Evolutionary conservation across 2,888 invertebrate genomes (phyloP).

Genomic region (Aleiodes alternator): DNA sequence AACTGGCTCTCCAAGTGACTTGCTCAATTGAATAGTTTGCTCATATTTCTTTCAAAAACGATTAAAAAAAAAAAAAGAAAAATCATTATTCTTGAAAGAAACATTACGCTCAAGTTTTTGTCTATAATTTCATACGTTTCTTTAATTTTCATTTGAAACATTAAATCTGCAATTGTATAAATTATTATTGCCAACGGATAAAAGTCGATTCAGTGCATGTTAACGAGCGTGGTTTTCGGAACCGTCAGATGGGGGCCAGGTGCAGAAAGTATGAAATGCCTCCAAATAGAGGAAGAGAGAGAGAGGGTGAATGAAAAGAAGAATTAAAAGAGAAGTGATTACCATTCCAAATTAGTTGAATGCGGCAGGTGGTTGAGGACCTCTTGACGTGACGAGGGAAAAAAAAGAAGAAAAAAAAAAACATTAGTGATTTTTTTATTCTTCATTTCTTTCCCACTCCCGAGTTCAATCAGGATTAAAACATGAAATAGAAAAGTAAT

Average conservation of each 20-base stretch:
- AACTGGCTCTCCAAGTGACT: conserved; percentile 3
- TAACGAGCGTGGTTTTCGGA: conserved; percentile 21
- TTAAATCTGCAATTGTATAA: conserved; percentile 9
- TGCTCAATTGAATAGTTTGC: conserved; percentile 31
- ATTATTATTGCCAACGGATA: conserved; percentile 23
- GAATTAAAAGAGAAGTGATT: conserved; percentile 46
- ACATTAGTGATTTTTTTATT: not conserved
- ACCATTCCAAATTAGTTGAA: conserved; percentile 54
- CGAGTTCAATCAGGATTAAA: conserved; percentile 33
- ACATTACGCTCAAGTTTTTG: conserved; percentile 24
- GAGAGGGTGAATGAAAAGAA: not conserved
- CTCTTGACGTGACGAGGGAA: conserved; percentile 24
- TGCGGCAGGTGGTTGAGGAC: conserved; percentile 45
- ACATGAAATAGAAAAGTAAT: conserved; percentile 28
- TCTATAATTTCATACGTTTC: conserved; percentile 9
- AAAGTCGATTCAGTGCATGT: conserved; percentile 38
- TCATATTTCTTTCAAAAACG: conserved; percentile 26
- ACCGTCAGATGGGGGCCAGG: conserved; percentile 36
- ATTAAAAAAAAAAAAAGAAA: not conserved
- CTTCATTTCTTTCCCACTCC: too few species aligned
- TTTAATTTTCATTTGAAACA: not conserved
- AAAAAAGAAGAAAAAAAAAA: conserved; percentile 14
- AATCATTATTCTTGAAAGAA: not conserved
- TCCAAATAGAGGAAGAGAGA: conserved; percentile 1
- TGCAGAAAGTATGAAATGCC: conserved; percentile 35